Conservation (phyloP, 2,113 vertebrate genomes). For the Neoarius graeffei region DNA sequence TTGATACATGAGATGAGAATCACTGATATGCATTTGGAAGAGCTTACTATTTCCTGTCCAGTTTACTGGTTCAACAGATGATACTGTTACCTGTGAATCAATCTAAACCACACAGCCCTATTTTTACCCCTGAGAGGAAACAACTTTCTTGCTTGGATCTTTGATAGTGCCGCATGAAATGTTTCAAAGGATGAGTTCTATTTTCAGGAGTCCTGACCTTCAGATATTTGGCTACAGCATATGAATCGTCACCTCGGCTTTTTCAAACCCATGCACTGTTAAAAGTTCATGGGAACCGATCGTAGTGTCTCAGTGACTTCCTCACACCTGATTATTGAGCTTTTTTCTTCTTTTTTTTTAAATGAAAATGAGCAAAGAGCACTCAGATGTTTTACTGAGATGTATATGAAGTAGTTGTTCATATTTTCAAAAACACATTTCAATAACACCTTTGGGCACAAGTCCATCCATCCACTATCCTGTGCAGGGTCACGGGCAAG, state of each 20-base stretch:
- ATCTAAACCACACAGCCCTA: background rate
- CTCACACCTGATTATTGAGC: background rate
- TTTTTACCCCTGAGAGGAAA: slow-evolving; percentile 33
- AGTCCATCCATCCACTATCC: too few species aligned
- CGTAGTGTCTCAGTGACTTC: background rate
- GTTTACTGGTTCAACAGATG: slow-evolving; percentile 15
- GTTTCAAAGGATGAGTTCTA: slow-evolving; percentile 10
- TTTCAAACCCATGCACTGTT: slow-evolving; percentile 11
- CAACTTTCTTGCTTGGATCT: slow-evolving; percentile 7
- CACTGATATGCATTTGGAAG: slow-evolving; percentile 21
- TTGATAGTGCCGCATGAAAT: background rate
- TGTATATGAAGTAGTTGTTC: background rate
- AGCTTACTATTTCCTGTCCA: background rate
- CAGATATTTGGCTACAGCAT: background rate
- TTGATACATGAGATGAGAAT: slow-evolving; percentile 16
- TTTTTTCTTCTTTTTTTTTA: background rate
- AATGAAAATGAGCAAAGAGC: background rate
- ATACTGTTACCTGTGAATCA: slow-evolving; percentile 23
- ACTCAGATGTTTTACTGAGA: background rate
- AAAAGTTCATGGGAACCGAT: slow-evolving; percentile 1
- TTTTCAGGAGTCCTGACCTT: slow-evolving; percentile 14
- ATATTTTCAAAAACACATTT: background rate
- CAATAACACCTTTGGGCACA: background rate
- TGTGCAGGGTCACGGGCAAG: too few species aligned
- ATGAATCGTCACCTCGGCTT: slow-evolving; percentile 14